A percentile compares a stretch with the other conserved stretches of the same genome.
Conservation (phyloP, 2,888 invertebrate species). For the Ametastegia equiseti region DNA sequence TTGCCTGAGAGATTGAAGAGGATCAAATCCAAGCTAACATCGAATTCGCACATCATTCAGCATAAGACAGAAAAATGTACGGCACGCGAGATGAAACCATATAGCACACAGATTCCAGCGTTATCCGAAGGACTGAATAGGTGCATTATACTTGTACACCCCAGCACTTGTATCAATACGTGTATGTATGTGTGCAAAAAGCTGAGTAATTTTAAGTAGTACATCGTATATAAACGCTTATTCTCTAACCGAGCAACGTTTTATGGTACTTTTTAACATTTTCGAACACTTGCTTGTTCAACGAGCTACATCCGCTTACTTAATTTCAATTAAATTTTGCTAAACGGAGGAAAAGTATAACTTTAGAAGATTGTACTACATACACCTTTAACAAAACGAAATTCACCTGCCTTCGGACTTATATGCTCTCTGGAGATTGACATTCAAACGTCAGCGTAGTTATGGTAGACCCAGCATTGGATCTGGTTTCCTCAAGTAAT, state of each 20-base stretch:
- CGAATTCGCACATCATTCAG: not conserved
- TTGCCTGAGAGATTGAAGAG: not conserved
- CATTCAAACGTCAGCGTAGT: not conserved
- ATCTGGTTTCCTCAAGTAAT: constrained; percentile 5
- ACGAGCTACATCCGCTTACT: not conserved
- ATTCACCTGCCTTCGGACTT: too few species aligned
- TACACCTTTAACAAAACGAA: too few species aligned
- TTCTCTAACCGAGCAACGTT: not conserved
- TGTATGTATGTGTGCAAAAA: not conserved
- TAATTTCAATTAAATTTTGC: not conserved
- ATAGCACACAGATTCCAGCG: constrained; percentile 25
- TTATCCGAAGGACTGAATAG: not conserved
- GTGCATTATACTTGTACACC: not conserved
- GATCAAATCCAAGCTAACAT: too few species aligned
- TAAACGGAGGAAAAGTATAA: too few species aligned
- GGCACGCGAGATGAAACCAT: not conserved
- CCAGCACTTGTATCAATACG: not conserved
- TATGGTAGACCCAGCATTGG: not conserved
- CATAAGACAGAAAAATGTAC: not conserved
- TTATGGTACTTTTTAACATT: not conserved
- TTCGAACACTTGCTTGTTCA: not conserved
- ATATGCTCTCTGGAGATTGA: too few species aligned
- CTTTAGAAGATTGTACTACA: too few species aligned
- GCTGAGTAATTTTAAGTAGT: constrained; percentile 7
- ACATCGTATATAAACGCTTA: constrained; percentile 12